These are phyloP conservation scores for Pseudococcus viburni DNA, from an alignment of 2,888 invertebrate genomes.

Conservation along the genomic window DNA sequence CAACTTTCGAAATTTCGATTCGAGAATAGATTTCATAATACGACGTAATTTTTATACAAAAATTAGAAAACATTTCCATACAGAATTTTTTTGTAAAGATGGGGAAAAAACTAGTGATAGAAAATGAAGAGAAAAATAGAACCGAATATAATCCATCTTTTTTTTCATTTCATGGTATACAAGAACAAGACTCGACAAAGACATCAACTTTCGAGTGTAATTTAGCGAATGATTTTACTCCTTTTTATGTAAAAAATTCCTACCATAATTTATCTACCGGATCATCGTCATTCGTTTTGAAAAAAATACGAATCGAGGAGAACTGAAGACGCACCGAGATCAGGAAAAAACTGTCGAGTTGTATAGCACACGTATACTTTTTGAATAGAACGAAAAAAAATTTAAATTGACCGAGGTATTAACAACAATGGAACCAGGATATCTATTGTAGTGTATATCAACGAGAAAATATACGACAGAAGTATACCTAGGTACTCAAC, in stretches of 20 bases:
- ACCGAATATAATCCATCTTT: background rate
- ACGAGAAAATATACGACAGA: conserved; percentile 27
- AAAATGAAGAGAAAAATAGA: background rate
- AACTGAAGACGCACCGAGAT: background rate
- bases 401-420: conserved; percentile 33
- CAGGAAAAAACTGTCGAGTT: background rate
- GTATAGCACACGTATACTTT: background rate
- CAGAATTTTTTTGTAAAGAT: background rate
- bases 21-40: background rate
- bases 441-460: conserved; percentile 32
- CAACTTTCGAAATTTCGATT: too few species aligned
- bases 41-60: background rate
- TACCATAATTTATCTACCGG: conserved; percentile 6
- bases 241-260: background rate
- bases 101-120: background rate
- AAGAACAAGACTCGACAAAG: background rate
- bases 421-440: conserved; percentile 35
- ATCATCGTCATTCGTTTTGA: background rate
- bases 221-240: conserved; percentile 20
- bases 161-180: background rate
- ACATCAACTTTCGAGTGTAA: background rate
- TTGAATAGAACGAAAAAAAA: conserved; percentile 22
- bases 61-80: background rate
- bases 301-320: background rate
- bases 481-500: conserved; percentile 6